Conservation (phyloP, 2,113 vertebrate species). For the Cathartes aura region DNA sequence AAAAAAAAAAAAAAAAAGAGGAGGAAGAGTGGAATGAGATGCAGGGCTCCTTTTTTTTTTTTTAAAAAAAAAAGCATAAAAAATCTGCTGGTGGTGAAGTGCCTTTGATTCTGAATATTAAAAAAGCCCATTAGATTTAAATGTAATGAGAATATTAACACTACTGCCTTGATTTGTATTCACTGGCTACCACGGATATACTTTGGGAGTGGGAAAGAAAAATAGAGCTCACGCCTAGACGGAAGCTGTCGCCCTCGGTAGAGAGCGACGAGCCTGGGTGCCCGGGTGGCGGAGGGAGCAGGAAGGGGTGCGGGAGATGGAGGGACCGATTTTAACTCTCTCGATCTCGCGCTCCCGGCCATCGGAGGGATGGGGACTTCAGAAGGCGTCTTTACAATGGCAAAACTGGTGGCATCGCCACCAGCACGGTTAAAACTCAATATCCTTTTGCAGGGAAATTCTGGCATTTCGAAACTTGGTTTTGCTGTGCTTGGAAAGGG, state of each 20-base stretch:
- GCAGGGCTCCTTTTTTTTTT: neutral
- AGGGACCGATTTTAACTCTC: accelerated
- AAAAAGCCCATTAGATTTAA: slow-evolving; percentile 54
- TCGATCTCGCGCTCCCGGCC: accelerated
- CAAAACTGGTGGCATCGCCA: accelerated
- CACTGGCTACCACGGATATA: neutral
- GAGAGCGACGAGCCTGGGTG: accelerated
- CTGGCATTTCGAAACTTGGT: accelerated
- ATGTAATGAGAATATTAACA: slow-evolving; percentile 46
- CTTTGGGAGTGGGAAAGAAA: neutral
- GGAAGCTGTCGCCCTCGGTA: neutral
- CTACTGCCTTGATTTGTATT: slow-evolving; percentile 60
- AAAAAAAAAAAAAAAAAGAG: neutral
- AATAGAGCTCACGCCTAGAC: accelerated
- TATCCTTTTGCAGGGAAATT: accelerated
- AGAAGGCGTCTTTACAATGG: accelerated
- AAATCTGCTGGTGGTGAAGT: neutral
- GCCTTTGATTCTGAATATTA: slow-evolving; percentile 72
- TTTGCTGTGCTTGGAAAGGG: neutral
- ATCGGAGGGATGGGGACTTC: accelerated
- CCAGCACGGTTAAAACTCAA: accelerated
- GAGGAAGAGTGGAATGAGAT: neutral
- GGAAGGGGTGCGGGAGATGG: neutral
- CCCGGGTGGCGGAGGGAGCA: accelerated
- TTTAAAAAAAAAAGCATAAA: neutral